Percentiles rank a stretch among this genome's conserved stretches.
Conservation (phyloP, 2,113 vertebrate species). For the Empidonax alnorum region DNA sequence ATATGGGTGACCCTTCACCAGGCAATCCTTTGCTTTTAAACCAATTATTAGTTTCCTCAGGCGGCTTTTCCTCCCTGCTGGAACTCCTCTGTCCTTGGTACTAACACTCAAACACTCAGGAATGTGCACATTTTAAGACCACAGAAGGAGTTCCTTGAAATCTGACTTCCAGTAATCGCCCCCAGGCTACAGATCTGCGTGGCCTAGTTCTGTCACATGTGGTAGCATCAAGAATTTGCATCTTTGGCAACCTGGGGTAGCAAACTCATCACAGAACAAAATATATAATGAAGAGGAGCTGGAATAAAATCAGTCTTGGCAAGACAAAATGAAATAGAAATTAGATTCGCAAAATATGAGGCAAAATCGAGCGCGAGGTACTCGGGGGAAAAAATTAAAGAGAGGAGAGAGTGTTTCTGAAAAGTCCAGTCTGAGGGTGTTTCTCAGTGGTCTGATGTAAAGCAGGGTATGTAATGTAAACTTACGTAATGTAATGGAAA, state of each 20-base stretch:
- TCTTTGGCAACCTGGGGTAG: neutral
- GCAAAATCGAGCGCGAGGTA: neutral
- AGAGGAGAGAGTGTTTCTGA: neutral
- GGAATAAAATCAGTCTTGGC: neutral
- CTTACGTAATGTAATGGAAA: conserved; percentile 54
- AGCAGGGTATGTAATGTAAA: conserved; percentile 40
- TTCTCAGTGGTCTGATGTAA: conserved; percentile 9
- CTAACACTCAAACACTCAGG: conserved; percentile 27
- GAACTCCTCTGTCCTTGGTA: conserved; percentile 80
- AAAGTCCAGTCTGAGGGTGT: neutral
- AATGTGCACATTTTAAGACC: neutral
- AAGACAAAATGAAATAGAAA: neutral
- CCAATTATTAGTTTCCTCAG: neutral
- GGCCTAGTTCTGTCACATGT: conserved; percentile 53
- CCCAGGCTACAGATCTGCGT: neutral
- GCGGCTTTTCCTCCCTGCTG: neutral
- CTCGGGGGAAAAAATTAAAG: neutral
- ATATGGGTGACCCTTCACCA: neutral
- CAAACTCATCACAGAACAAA: neutral
- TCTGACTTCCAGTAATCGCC: conserved; percentile 45
- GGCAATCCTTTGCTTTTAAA: neutral
- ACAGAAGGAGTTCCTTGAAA: conserved; percentile 65
- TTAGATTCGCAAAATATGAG: neutral
- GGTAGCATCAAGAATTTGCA: conserved; percentile 43
- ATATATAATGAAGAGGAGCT: neutral